A percentile compares a stretch with the other conserved stretches of the same genome.
These are phyloP conservation scores for Acheta domesticus DNA, from an alignment of 2,888 invertebrate genomes.

Conservation along the genomic window DNA sequence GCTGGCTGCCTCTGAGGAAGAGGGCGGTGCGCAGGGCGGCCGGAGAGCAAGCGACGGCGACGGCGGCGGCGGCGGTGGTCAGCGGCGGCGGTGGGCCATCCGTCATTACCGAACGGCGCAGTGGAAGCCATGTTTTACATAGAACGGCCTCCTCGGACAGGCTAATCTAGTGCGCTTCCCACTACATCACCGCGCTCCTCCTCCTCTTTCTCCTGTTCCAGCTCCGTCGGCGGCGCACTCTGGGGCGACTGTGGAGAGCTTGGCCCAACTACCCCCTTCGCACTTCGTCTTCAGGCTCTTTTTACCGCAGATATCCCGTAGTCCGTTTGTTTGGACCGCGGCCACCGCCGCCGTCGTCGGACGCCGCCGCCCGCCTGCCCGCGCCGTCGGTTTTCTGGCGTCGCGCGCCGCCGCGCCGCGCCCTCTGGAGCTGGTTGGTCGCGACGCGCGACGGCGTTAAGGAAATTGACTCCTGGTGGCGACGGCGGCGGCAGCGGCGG, in stretches of 20 bases:
- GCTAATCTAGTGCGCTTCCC: background rate
- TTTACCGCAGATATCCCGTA: background rate
- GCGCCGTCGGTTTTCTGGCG: background rate
- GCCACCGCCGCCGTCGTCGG: background rate
- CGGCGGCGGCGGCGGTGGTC: background rate
- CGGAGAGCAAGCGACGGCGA: background rate
- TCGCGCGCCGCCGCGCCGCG: background rate
- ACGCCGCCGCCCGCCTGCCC: background rate
- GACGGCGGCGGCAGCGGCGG: background rate
- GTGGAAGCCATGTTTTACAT: slow-evolving; percentile 18
- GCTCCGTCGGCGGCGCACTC: background rate
- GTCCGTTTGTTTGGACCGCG: background rate
- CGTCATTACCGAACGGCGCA: slow-evolving; percentile 1
- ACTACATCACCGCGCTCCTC: background rate
- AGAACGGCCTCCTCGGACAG: slow-evolving; percentile 3
- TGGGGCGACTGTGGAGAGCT: too few relatives aligned
- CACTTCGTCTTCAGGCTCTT: slow-evolving; percentile 1
- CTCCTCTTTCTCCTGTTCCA: background rate
- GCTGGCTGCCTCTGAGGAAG: background rate
- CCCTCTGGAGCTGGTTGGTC: background rate
- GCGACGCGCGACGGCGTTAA: background rate
- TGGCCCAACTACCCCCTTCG: background rate
- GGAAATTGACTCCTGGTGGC: background rate
- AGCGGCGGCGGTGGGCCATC: background rate
- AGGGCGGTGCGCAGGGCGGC: background rate